Conservation (phyloP, 2,888 invertebrate species). For the Abrostola triplasia region DNA sequence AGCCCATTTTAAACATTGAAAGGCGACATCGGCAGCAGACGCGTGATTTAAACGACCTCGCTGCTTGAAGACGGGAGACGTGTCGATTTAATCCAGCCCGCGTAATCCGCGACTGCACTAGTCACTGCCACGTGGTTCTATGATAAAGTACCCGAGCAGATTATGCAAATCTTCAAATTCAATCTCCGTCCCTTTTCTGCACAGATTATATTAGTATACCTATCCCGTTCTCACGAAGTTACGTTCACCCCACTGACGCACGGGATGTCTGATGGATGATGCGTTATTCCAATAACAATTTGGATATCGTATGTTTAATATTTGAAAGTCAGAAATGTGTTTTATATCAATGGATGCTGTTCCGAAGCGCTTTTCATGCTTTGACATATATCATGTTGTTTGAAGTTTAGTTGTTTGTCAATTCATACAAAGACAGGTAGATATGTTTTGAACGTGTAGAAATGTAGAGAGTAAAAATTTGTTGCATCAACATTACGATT, state of each 20-base stretch:
- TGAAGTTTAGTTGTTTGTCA: slow-evolving; percentile 33
- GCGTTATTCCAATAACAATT: slow-evolving; percentile 88
- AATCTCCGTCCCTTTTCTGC: slow-evolving; percentile 71
- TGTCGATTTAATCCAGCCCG: slow-evolving; percentile 79
- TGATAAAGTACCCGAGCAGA: slow-evolving; percentile 87
- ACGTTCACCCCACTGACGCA: slow-evolving; percentile 81
- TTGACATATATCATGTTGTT: slow-evolving; percentile 39
- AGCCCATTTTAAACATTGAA: slow-evolving; percentile 39
- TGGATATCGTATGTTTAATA: slow-evolving; percentile 85
- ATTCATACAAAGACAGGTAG: slow-evolving; percentile 12
- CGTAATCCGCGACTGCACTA: slow-evolving; percentile 87
- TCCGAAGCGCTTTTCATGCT: slow-evolving; percentile 48
- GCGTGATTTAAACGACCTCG: slow-evolving; percentile 70
- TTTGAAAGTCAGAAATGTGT: slow-evolving; percentile 75
- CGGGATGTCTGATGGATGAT: slow-evolving; percentile 86
- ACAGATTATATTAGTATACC: slow-evolving; percentile 53
- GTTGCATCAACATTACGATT: slow-evolving; percentile 19
- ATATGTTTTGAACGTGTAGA: background rate
- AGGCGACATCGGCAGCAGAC: slow-evolving; percentile 49
- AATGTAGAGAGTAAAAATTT: slow-evolving; percentile 23
- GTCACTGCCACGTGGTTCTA: slow-evolving; percentile 88
- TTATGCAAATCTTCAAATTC: slow-evolving; percentile 87
- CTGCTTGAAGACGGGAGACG: slow-evolving; percentile 57
- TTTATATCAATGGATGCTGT: slow-evolving; percentile 53
- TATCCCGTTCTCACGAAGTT: slow-evolving; percentile 70